Base-by-base conservation (phyloP, 1,140 invertebrate species). In the Megalopta genalis region DNA sequence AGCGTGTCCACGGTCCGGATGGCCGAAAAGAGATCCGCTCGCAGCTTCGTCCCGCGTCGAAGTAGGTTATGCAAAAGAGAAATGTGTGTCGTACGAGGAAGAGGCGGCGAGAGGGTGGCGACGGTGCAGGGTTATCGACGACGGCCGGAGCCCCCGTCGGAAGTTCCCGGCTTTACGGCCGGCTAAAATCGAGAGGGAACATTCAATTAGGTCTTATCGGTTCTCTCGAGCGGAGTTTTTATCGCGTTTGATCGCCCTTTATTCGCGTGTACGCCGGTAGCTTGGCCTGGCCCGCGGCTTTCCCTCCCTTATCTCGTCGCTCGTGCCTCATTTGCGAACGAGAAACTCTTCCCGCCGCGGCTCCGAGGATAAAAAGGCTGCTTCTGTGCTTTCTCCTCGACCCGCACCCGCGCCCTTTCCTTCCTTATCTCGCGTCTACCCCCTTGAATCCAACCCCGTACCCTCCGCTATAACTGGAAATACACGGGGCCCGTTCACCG, bases 141-240 rank as follows among this genome's bases (percentile, higher is more conserved):
- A 14, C 10, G 42, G 42, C 9, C 42, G 32, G 32, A 4, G 32
- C 42, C 42, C 8, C 42, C 42, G 42, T 46, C 42, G 10, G 12
- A 46, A 46, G 42, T 46, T 46, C 10, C 42, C 42, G 42, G 42
- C 42, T 46, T 46, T 46, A 46, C 42, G 42, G 42, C 25, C 68
- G 25, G 37, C 42, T 70, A 68, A 69, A 81, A 72, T 71, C 78
- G 66, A 76, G 70, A 81, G 79, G 79, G 69, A 69, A 81, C 71
- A 87, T 87, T 86, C 81, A 86, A 87, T 87, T 87, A 83, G 68
- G 75, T 69, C 79, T 87, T 87, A 87, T 86, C 81, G 81, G 81
- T 85, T 73, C 70, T 73, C 70, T 77, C 78, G 76, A 74, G 75
- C 65, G 46, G 69, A 80, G 73, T 85, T 87, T 85, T 82, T 86